Conservation (phyloP, 2,797 vertebrate genomes). For the Melanotaenia nigrans region DNA sequence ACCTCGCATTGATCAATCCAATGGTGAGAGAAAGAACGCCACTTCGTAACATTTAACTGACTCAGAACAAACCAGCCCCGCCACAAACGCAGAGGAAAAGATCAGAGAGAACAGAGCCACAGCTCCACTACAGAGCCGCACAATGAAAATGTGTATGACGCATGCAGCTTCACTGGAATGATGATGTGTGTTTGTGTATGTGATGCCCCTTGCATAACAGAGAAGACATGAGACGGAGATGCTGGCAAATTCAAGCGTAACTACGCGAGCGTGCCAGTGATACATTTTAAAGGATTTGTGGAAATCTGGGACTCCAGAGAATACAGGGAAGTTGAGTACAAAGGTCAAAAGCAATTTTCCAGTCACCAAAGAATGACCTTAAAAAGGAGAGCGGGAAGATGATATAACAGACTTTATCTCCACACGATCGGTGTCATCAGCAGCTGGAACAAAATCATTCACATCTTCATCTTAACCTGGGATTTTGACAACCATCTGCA, state of each 20-base stretch:
- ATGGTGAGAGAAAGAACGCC: constrained; percentile 17
- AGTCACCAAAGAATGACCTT: constrained; percentile 48
- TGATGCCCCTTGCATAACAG: constrained; percentile 58
- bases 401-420: not conserved
- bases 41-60: constrained; percentile 11
- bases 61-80: constrained; percentile 21
- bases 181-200: constrained; percentile 30
- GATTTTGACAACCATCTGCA: constrained; percentile 20
- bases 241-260: not conserved
- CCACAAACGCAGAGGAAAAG: constrained; percentile 12
- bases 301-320: not conserved
- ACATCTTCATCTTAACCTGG: not conserved
- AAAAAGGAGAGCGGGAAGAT: not conserved
- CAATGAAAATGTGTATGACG: constrained; percentile 54
- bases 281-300: not conserved
- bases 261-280: not conserved
- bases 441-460: not conserved
- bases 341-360: constrained; percentile 12
- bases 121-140: constrained; percentile 38
- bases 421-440: not conserved
- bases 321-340: constrained; percentile 9
- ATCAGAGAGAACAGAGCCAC: constrained; percentile 24
- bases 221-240: constrained; percentile 23
- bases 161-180: constrained; percentile 49
- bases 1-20: constrained; percentile 40